Evolutionary conservation across 2,113 vertebrate species (phyloP), one percentile per base, ranked within the genome.

Genomic region (Poicephalus meyeri): DNA sequence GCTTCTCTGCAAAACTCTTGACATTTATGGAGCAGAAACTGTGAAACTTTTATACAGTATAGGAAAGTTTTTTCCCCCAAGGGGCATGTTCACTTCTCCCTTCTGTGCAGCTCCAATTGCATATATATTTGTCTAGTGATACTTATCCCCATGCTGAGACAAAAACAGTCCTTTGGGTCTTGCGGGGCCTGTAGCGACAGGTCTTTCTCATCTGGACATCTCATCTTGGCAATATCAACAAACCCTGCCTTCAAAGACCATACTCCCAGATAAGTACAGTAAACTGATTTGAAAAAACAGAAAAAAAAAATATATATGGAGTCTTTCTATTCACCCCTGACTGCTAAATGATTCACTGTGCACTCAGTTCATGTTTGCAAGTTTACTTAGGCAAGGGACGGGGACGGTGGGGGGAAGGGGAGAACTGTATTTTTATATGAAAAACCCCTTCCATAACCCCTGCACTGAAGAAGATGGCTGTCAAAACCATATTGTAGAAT

Each of bases 121-220:
- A 56, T 74, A 76, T 61, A 55, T 74, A 84, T 94, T 89, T 92
- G 46, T 61, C 61, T 69, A 88, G 80, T 24, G n/a, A 89, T 82
- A 80, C 33, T 42, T 44, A 76, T 56, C 41, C 65, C 76, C 80
- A 44, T 52, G 56, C 80, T 87, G 70, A 87, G 80, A 91, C 65
- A 84, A 77, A 85, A 93, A 91, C 41, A 93, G 87, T 86, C 84
- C 84, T 93, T 80, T 63, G 81, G 74, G 89, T 84, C 76, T 61
- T 87, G 60, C 15, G 53, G 44, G 68, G 52, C 61, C 86, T 89
- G 52, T 10, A 94, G 91, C 26, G 2, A 94, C 68, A 93, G 35
- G 60, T 25, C 42, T 64, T 33, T 86, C 77, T 89, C 73, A 91
- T 60, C 56, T 64, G 61, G 77, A 78, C 39, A 42, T 37, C 65